Evolutionary conservation across 2,888 invertebrate genomes (phyloP).

Genomic region (Acrobasis repandana): DNA sequence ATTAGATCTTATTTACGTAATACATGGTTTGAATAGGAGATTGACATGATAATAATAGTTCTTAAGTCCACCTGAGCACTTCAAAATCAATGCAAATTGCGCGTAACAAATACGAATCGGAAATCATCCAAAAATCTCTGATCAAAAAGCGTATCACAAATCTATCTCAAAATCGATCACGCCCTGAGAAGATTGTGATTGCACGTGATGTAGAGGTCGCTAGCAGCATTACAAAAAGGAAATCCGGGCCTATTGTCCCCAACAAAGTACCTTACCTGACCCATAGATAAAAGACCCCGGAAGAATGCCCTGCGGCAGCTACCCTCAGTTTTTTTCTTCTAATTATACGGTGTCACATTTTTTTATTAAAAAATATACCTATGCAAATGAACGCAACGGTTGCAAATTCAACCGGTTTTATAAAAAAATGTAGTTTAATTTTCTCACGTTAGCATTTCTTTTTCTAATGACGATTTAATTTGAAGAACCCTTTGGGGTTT

Average conservation of each 20-base stretch:
- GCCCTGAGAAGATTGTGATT: constrained; percentile 76
- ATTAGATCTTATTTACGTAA: background rate
- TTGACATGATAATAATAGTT: constrained; percentile 29
- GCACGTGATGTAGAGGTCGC: constrained; percentile 79
- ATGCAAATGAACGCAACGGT: constrained; percentile 79
- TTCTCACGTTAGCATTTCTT: constrained; percentile 75
- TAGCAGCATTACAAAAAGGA: constrained; percentile 79
- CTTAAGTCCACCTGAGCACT: constrained; percentile 11
- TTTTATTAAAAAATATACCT: constrained; percentile 45
- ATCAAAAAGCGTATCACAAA: constrained; percentile 53
- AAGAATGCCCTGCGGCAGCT: constrained; percentile 44
- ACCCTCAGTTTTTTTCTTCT: constrained; percentile 59
- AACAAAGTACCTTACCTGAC: constrained; percentile 78
- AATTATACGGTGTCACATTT: constrained; percentile 68
- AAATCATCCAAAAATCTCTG: constrained; percentile 54
- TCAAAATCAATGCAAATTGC: constrained; percentile 23
- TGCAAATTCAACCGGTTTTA: constrained; percentile 49
- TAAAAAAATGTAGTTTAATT: constrained; percentile 68
- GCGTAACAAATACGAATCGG: constrained; percentile 42
- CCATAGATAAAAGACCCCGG: constrained; percentile 62
- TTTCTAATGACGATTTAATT: constrained; percentile 80
- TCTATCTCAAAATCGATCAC: constrained; percentile 80
- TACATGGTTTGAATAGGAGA: background rate
- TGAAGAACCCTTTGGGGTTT: constrained; percentile 82
- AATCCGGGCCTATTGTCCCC: constrained; percentile 76